phyloP scores from a whole-genome alignment of 2,113 vertebrate species.

The Haemorhous mexicanus region DNA sequence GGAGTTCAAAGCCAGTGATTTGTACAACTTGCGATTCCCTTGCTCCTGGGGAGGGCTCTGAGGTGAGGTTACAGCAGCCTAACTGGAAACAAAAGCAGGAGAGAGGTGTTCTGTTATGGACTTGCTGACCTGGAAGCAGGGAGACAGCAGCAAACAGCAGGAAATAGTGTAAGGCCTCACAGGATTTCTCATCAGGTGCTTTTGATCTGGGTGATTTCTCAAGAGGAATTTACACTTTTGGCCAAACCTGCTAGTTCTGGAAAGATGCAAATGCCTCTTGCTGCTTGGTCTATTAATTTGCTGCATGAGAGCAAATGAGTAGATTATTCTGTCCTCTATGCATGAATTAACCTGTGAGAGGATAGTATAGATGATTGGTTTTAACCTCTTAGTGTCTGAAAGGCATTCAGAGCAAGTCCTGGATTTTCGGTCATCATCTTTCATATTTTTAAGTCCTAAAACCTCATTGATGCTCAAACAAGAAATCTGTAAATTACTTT shows the following conservation, averaged over 20 bases:
- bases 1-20: not conserved
- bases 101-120: not conserved
- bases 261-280: not conserved
- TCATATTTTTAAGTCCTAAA: not conserved
- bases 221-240: not conserved
- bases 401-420: not conserved
- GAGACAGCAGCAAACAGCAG: not conserved
- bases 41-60: not conserved
- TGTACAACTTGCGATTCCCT: not conserved
- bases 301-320: not conserved
- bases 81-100: not conserved
- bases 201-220: not conserved
- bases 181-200: not conserved
- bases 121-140: not conserved
- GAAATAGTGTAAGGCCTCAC: not conserved
- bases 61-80: not conserved
- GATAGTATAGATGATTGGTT: not conserved
- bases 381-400: not conserved
- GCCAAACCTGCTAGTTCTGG: not conserved
- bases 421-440: not conserved
- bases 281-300: conserved; percentile 22
- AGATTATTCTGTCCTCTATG: conserved; percentile 7
- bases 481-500: not conserved
- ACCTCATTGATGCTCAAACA: not conserved
- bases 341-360: not conserved